phyloP scores from a whole-genome alignment of 2,797 vertebrate genomes.

The Enteromius trimaculatus region DNA sequence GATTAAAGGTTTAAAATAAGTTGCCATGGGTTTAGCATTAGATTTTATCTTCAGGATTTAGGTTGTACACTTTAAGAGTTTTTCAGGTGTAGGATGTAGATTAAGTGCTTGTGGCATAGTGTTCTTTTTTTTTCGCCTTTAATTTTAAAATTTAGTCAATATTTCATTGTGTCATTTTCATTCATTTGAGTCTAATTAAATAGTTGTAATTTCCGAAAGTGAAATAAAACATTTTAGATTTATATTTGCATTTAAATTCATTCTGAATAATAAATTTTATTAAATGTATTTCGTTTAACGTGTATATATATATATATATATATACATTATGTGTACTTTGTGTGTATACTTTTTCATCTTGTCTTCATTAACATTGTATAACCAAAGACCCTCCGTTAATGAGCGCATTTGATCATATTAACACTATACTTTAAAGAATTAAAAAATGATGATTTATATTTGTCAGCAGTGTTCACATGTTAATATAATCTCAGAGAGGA shows the following conservation, averaged over 20 bases:
- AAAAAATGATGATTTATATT: not conserved
- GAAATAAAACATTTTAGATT: not conserved
- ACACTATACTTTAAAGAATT: not conserved
- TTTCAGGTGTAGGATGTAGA: not conserved
- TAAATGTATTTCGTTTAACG: not conserved
- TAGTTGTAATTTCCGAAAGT: not conserved
- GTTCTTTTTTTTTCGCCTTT: not conserved
- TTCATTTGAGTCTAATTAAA: not conserved
- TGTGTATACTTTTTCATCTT: not conserved
- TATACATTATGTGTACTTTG: too few species aligned
- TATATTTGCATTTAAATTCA: not conserved
- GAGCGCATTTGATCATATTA: not conserved
- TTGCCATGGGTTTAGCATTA: conserved; percentile 15
- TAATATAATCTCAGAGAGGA: not conserved
- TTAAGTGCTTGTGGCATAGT: not conserved
- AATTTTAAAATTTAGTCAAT: not conserved
- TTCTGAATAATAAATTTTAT: not conserved
- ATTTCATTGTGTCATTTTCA: not conserved
- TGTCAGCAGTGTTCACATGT: not conserved
- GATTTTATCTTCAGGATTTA: conserved; percentile 13
- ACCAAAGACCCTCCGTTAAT: not conserved
- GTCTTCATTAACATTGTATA: not conserved
- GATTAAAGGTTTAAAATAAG: conserved; percentile 18
- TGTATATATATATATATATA: not conserved
- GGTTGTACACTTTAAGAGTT: not conserved